Evolutionary conservation across 2,113 vertebrate species (phyloP).

Genomic region (Dunckerocampus dactyliophorus): DNA sequence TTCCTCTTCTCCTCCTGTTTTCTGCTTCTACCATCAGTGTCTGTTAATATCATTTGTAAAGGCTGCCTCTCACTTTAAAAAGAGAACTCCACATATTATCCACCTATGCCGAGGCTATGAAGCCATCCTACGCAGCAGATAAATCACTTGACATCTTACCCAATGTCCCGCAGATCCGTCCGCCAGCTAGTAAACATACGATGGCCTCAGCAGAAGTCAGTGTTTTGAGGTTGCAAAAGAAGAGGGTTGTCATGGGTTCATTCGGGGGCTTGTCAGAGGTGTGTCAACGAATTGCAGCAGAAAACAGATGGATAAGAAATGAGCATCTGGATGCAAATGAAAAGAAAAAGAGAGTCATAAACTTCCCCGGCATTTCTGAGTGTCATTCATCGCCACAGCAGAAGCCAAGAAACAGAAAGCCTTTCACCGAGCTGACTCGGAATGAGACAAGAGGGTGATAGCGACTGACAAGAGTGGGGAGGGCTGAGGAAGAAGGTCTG

Average conservation of each 20-base stretch:
- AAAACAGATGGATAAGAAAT: constrained; percentile 20
- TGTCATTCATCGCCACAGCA: no score
- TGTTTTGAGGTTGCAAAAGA: neutral
- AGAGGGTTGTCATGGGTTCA: neutral
- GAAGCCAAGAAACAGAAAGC: constrained; percentile 4
- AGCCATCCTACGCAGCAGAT: constrained; percentile 7
- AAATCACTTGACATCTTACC: constrained; percentile 21
- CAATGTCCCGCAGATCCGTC: constrained; percentile 26
- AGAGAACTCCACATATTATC: neutral
- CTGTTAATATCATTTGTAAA: constrained; percentile 16
- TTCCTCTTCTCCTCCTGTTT: neutral
- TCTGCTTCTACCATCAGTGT: constrained; percentile 1
- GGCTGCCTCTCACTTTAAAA: neutral
- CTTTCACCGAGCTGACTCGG: neutral
- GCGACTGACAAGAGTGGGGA: neutral
- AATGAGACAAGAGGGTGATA: constrained; percentile 7
- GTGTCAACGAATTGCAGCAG: neutral
- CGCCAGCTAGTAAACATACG: constrained; percentile 17
- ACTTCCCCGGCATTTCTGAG: neutral
- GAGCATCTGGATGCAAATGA: neutral
- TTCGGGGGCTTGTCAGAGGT: constrained; percentile 17
- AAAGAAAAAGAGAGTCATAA: neutral
- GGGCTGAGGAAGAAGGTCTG: constrained; percentile 12
- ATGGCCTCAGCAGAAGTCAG: constrained; percentile 4
- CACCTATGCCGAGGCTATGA: neutral